These are phyloP conservation scores for Eupithecia vulgata DNA, from an alignment of 2,888 invertebrate species.

Conservation along the genomic window DNA sequence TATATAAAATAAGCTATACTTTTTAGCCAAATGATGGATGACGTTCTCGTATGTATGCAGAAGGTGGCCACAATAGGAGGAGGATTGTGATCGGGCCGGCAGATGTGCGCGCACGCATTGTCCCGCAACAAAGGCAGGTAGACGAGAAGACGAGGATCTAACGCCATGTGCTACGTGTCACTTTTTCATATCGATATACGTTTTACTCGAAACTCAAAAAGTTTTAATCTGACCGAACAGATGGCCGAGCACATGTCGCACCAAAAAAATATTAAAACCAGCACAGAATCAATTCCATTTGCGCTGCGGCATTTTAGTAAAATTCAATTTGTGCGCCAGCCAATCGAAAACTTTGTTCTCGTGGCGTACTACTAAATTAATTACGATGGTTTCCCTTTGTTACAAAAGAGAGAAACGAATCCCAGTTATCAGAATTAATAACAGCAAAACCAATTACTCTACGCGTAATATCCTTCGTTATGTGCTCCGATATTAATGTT, in stretches of 20 bases:
- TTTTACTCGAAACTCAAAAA: constrained; percentile 75
- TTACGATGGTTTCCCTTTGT: constrained; percentile 82
- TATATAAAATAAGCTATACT: background rate
- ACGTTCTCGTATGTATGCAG: constrained; percentile 53
- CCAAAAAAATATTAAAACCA: constrained; percentile 57
- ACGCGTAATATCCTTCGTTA: constrained; percentile 75
- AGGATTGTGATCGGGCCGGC: constrained; percentile 62
- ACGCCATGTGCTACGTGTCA: constrained; percentile 81
- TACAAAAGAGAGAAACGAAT: constrained; percentile 83
- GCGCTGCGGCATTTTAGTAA: constrained; percentile 48
- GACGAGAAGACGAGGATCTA: constrained; percentile 63
- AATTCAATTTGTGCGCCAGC: constrained; percentile 55
- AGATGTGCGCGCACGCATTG: constrained; percentile 78
- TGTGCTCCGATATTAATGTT: constrained; percentile 44
- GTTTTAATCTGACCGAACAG: constrained; percentile 80
- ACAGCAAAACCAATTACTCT: constrained; percentile 79
- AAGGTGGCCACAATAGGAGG: constrained; percentile 53
- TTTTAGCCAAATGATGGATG: constrained; percentile 51
- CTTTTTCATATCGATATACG: constrained; percentile 72
- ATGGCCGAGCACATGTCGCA: constrained; percentile 76
- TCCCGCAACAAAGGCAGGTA: constrained; percentile 81
- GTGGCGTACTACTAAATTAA: constrained; percentile 74
- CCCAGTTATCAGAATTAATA: constrained; percentile 83
- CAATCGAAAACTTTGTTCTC: constrained; percentile 64
- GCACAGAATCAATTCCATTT: constrained; percentile 38